A percentile compares a stretch with the other conserved stretches of the same genome.
These are phyloP conservation scores for Lutjanus argentimaculatus DNA, from an alignment of 2,797 vertebrate species.

Conservation along the genomic window DNA sequence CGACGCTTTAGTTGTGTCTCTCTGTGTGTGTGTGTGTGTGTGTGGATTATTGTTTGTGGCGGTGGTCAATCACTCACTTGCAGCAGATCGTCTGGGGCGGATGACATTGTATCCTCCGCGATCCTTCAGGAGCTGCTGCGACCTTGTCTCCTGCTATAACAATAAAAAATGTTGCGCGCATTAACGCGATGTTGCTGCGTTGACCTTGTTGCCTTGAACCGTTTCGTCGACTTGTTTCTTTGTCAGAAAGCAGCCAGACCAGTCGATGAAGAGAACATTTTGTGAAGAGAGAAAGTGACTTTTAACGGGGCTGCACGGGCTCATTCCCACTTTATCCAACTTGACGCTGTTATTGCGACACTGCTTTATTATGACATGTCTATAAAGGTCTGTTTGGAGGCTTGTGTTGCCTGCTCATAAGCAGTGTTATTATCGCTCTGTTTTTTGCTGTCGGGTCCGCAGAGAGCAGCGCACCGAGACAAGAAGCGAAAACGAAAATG, in stretches of 20 bases:
- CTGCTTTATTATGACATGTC: slow-evolving; percentile 31
- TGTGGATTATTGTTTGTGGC: slow-evolving; percentile 47
- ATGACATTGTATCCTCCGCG: slow-evolving; percentile 77
- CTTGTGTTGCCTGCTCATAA: slow-evolving; percentile 13
- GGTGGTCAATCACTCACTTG: slow-evolving; percentile 65
- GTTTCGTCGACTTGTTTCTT: slow-evolving; percentile 77
- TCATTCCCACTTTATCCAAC: slow-evolving; percentile 51
- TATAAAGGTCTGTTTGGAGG: slow-evolving; percentile 33
- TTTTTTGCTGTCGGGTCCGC: slow-evolving; percentile 66
- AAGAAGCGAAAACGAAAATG: slow-evolving; percentile 54
- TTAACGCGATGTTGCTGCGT: slow-evolving; percentile 40
- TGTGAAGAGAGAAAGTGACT: slow-evolving; percentile 68
- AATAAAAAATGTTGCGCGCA: slow-evolving; percentile 49
- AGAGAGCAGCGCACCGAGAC: slow-evolving; percentile 60
- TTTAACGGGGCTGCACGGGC: slow-evolving; percentile 29
- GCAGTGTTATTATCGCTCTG: slow-evolving; percentile 58
- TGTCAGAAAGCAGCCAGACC: slow-evolving; percentile 72
- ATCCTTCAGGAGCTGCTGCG: slow-evolving; percentile 61
- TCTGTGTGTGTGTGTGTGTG: slow-evolving; percentile 28
- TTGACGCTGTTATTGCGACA: slow-evolving; percentile 34
- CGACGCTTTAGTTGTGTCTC: slow-evolving; percentile 28
- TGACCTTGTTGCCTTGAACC: slow-evolving; percentile 87
- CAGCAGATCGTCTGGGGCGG: slow-evolving; percentile 77
- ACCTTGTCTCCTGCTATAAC: slow-evolving; percentile 72
- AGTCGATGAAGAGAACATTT: slow-evolving; percentile 49